phyloP scores from a whole-genome alignment of 2,888 invertebrate species.

The Idaea straminata region DNA sequence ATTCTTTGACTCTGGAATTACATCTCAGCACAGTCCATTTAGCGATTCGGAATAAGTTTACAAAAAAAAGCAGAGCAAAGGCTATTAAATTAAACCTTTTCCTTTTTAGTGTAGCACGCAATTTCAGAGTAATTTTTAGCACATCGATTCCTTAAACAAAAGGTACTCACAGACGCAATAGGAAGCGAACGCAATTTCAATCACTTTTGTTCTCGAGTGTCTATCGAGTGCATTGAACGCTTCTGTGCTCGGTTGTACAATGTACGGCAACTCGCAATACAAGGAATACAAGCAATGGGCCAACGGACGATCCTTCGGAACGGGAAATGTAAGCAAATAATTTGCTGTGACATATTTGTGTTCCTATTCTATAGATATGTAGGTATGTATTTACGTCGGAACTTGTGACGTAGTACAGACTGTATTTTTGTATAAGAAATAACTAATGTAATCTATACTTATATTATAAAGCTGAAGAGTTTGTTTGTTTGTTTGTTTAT shows the following conservation, averaged over 20 bases:
- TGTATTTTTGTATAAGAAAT: not conserved
- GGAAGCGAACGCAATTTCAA: not conserved
- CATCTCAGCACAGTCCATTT: too few relatives aligned
- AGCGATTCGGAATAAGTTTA: too few relatives aligned
- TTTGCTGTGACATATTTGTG: not conserved
- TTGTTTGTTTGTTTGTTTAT: too few relatives aligned
- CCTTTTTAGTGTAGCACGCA: too few relatives aligned
- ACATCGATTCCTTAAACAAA: not conserved
- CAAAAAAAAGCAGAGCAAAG: not conserved
- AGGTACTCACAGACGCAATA: not conserved
- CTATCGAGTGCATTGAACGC: not conserved
- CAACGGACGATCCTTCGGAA: not conserved
- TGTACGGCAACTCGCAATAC: not conserved
- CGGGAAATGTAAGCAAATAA: not conserved
- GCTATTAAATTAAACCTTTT: not conserved
- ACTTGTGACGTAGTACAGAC: not conserved
- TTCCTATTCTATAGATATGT: not conserved
- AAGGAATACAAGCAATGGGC: not conserved
- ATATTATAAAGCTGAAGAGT: too few relatives aligned
- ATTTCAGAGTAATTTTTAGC: not conserved
- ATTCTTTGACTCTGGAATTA: too few relatives aligned
- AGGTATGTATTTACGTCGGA: not conserved
- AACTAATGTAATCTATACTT: too few relatives aligned
- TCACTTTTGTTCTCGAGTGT: slow-evolving; percentile 1
- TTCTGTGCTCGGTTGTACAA: not conserved